Conservation (phyloP, 2,888 invertebrate species). For the Parnassius orleans region DNA sequence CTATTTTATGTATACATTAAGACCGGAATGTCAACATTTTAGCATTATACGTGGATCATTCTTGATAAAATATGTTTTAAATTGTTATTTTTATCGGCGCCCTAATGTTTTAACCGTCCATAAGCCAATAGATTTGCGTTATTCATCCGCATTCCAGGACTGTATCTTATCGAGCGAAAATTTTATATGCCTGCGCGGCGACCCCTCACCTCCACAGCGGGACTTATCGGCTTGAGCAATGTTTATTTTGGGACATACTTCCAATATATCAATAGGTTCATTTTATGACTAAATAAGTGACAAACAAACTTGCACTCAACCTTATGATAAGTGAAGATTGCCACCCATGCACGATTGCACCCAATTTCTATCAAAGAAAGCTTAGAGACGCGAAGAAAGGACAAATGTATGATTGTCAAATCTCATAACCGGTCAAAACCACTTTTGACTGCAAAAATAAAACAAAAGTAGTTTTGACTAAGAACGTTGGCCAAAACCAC, state of each 20-base stretch:
- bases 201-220: conserved; percentile 4
- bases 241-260: conserved; percentile 25
- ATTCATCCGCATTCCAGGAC: conserved; percentile 4
- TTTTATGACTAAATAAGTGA: too few relatives aligned
- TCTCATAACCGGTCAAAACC: too few relatives aligned
- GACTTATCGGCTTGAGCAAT: conserved; percentile 2
- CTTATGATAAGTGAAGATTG: conserved; percentile 21
- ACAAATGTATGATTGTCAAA: too few relatives aligned
- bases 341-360: too few relatives aligned
- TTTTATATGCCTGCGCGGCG: background rate
- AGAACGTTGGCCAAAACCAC: too few relatives aligned
- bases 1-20: background rate
- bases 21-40: conserved; percentile 1
- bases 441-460: too few relatives aligned
- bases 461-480: too few relatives aligned
- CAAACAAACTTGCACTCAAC: conserved; percentile 20
- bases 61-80: background rate
- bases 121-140: background rate
- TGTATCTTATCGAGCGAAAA: conserved; percentile 5
- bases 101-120: background rate
- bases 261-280: too few relatives aligned
- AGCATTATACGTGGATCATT: conserved; percentile 1
- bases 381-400: too few relatives aligned
- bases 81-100: conserved; percentile 1
- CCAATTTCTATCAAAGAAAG: too few relatives aligned